A percentile compares a stretch with the other conserved stretches of the same genome.
phyloP scores from a whole-genome alignment of 2,113 vertebrate genomes.

The Lepisosteus osseus region DNA sequence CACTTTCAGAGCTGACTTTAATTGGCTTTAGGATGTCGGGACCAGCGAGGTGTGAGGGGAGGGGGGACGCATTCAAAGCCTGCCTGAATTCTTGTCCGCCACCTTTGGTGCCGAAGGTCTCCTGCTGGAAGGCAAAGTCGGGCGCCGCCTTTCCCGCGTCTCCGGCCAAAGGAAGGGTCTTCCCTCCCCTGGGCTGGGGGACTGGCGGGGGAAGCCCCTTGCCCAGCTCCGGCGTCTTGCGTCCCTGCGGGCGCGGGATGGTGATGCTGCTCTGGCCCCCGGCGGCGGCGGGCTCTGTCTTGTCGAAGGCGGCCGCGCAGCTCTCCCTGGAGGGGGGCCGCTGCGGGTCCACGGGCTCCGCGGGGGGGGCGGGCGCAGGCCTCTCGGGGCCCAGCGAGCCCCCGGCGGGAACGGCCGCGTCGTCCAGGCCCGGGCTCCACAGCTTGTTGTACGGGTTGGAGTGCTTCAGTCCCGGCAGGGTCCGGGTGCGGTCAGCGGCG shows the following conservation, averaged over 20 bases:
- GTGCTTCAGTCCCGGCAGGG: slow-evolving; percentile 72
- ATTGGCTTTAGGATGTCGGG: slow-evolving; percentile 66
- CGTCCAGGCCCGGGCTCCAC: slow-evolving; percentile 74
- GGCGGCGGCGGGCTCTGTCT: slow-evolving; percentile 36
- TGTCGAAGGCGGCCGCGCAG: slow-evolving; percentile 34
- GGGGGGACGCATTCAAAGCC: slow-evolving; percentile 41
- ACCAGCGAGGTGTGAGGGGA: slow-evolving; percentile 12
- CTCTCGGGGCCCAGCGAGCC: slow-evolving; percentile 56
- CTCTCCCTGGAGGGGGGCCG: slow-evolving; percentile 52
- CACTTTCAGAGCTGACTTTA: slow-evolving; percentile 50
- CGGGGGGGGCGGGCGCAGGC: slow-evolving; percentile 50
- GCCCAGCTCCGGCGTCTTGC: slow-evolving; percentile 85
- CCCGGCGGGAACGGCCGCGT: slow-evolving; percentile 64
- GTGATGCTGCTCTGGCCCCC: slow-evolving; percentile 72
- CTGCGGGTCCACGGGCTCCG: slow-evolving; percentile 33
- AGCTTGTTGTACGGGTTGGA: slow-evolving; percentile 81
- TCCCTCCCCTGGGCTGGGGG: slow-evolving; percentile 57
- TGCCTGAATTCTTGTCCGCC: slow-evolving; percentile 62
- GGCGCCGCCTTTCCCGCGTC: slow-evolving; percentile 24
- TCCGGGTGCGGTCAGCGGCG: slow-evolving; percentile 63
- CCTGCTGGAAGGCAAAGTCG: slow-evolving; percentile 40
- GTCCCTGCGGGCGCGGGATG: slow-evolving; percentile 88
- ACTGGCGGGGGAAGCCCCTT: slow-evolving; percentile 73
- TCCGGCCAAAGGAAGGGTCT: slow-evolving; percentile 46
- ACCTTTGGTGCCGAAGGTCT: slow-evolving; percentile 44